Evolutionary conservation across 2,888 invertebrate genomes (phyloP), one percentile per base, ranked within the genome.

Genomic region (Acanthacorydalis orientalis): DNA sequence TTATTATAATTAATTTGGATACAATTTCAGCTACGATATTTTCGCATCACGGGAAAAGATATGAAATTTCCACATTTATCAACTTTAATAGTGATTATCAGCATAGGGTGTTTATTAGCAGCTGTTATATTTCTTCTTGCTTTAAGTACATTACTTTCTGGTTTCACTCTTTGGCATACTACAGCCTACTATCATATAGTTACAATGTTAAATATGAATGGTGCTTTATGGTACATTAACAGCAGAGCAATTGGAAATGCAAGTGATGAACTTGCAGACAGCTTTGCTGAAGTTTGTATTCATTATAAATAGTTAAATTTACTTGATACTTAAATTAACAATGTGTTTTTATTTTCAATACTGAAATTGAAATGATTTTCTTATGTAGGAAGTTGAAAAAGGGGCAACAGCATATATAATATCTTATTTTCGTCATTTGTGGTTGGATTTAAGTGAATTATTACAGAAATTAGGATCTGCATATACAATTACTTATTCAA

Each of bases 191-290:
- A 73, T 56, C 80, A 80, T 54, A 78, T 80, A 42, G 75, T 80
- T 33, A 79, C 73, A 0, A 80, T 78, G 77, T 76, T 80, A 44
- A 80, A 80, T 55, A 80, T 80, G 80, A 80, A 79, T 57, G 78
- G 78, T 51, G 78, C 79, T 0, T 64, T 80, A 2, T 80, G 80
- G 80, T 80, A 77, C 55, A 80, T 80, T 47, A 80, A 80, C 58
- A 78, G 78, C 50, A 70, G 74, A 56, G 80, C 75, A 2, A 77
- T 80, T 49, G 76, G 75, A 56, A 73, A 75, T 38, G 80, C 79
- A 0, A 65, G 66, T 51, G 56, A 58, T 46, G 60, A 62, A 4
- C 54, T 66, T 12, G 65, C 65, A 1, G 59, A 62, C 10, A 61
- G 59, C 54, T 65, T 67, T 53, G 59, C 62, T 50, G 53, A 56